A percentile compares a stretch with the other conserved stretches of the same genome.
phyloP scores from a whole-genome alignment of 2,113 vertebrate species.

The Phocoena sinus region DNA sequence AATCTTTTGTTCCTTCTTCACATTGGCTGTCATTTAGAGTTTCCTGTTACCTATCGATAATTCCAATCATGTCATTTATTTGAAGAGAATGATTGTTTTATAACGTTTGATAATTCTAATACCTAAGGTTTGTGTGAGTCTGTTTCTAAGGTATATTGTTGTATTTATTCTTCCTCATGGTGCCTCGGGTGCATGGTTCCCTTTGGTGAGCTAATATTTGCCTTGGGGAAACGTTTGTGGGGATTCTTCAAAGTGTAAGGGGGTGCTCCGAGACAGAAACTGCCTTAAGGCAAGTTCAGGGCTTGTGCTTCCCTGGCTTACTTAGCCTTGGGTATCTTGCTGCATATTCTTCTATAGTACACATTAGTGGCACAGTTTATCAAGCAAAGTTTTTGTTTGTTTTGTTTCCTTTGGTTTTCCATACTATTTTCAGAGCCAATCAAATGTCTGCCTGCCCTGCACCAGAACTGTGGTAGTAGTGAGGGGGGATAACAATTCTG shows the following conservation, averaged over 20 bases:
- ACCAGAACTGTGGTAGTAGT: not conserved
- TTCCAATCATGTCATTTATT: not conserved
- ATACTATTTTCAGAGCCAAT: not conserved
- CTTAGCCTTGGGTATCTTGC: not conserved
- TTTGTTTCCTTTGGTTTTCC: not conserved
- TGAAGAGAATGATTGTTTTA: not conserved
- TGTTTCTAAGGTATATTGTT: not conserved
- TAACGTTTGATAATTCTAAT: not conserved
- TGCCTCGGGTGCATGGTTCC: not conserved
- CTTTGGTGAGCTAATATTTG: not conserved
- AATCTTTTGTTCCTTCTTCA: not conserved
- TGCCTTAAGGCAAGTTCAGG: not conserved
- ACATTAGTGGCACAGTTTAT: not conserved
- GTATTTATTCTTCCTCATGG: not conserved
- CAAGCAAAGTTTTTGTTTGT: not conserved
- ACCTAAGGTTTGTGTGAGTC: not conserved
- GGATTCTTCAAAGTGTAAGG: not conserved
- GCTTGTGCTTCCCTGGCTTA: not conserved
- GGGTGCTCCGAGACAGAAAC: not conserved
- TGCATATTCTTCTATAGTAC: not conserved
- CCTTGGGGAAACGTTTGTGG: not conserved
- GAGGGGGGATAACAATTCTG: not conserved
- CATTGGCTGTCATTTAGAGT: not conserved
- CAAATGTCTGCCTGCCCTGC: not conserved
- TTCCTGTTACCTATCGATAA: not conserved